Evolutionary conservation across 2,113 vertebrate genomes (phyloP), one percentile per base, ranked within the genome.

Genomic region (Nymphicus hollandicus): DNA sequence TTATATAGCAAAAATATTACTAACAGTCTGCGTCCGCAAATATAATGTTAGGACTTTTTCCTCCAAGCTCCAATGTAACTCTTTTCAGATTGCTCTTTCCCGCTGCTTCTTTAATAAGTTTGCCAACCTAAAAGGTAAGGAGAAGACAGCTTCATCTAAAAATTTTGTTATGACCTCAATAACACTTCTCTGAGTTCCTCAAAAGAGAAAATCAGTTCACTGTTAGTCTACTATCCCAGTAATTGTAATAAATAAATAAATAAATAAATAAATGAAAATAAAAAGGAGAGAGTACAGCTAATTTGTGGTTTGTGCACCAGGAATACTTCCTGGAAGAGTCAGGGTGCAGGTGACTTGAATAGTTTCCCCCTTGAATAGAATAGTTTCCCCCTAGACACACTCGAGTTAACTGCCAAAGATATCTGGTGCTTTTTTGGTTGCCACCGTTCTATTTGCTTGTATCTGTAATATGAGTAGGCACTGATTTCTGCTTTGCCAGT

Each of bases 11-110:
- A 80, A 84, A 81, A 71, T 31, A 10, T 2, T 86, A 99, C 99
- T 98, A 95, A 99, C 99, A 88, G 88, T 99, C 98, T 16, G 98
- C 98, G 46, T 99, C 99, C 1, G 99, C 98, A 96, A 99, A 99
- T 96, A 99, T 97, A 41, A 99, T 99, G 82, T 98, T 98, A 52
- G 99, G 99, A 91, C 98, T 99, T 98, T 99, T 99, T 17, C 99
- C 99, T 12, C 99, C 99, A 4, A 99, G 98, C 96, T 99, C 99
- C 88, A 99, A 78, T 15, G 98, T 98, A 85, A 99, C 98, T 87
- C 99, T 98, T 95, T 99, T 99, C 93, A 99, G 97, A 81, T 99
- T 99, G 89, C 98, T 99, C 72, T 98, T 98, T 25, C 99, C 99
- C 12, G 99, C 98, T 85, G 99, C 98, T 97, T 98, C 98, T 97